Evolutionary conservation across 2,888 invertebrate genomes (phyloP).

Genomic region (Leptinotarsa peninsularis): DNA sequence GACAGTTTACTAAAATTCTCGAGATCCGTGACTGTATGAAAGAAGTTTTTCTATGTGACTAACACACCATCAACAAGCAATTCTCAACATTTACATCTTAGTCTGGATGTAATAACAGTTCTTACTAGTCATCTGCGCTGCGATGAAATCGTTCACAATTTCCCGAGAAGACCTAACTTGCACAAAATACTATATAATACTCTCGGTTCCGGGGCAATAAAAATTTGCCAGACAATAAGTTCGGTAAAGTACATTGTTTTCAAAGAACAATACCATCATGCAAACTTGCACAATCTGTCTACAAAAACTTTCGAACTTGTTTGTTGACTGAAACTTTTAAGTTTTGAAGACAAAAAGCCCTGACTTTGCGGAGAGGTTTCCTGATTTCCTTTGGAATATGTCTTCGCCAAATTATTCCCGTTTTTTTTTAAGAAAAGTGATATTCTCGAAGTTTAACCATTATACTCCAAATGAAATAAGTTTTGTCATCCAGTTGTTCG

Average conservation of each 20-base stretch:
- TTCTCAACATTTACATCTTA: neutral
- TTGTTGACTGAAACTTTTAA: constrained; percentile 57
- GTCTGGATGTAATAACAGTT: constrained; percentile 13
- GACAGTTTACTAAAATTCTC: too few relatives aligned
- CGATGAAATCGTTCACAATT: constrained; percentile 42
- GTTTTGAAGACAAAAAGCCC: constrained; percentile 51
- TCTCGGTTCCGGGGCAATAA: constrained; percentile 52
- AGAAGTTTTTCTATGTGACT: too few relatives aligned
- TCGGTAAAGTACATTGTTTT: constrained; percentile 58
- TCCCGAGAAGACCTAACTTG: constrained; percentile 35
- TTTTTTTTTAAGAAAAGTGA: constrained; percentile 16
- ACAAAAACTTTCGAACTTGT: constrained; percentile 56
- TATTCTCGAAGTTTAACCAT: constrained; percentile 22
- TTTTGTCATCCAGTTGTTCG: constrained; percentile 10
- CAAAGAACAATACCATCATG: constrained; percentile 59
- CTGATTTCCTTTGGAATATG: constrained; percentile 43
- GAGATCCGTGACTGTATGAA: too few relatives aligned
- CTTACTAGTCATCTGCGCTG: constrained; percentile 13
- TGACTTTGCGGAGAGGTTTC: constrained; percentile 36
- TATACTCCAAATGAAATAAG: constrained; percentile 21
- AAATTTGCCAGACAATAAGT: constrained; percentile 59
- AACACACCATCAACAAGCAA: too few relatives aligned
- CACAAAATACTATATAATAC: constrained; percentile 46
- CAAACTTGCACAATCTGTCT: constrained; percentile 60
- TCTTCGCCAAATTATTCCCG: constrained; percentile 22